These are phyloP conservation scores for Temnothorax longispinosus DNA, from an alignment of 1,140 invertebrate species.

Conservation along the genomic window DNA sequence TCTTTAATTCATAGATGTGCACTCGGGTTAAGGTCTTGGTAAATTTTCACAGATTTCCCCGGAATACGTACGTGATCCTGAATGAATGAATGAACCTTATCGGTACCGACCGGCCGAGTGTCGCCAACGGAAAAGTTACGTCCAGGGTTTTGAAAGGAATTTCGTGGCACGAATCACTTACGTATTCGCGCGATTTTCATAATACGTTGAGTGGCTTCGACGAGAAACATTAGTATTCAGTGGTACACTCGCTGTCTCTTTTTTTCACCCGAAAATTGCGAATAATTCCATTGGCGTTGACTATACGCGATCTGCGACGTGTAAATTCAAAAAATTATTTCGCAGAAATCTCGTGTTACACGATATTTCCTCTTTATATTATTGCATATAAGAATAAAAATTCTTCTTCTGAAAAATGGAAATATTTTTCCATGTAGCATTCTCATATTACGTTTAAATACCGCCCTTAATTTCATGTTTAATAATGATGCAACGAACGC, in stretches of 20 bases:
- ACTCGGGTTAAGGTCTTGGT: conserved; percentile 54
- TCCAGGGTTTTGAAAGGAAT: conserved; percentile 4
- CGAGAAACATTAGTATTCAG: conserved; percentile 41
- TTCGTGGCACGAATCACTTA: conserved; percentile 50
- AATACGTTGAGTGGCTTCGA: conserved; percentile 52
- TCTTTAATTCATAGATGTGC: conserved; percentile 62
- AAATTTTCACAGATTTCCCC: conserved; percentile 53
- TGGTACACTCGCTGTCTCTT: not conserved
- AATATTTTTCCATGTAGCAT: conserved; percentile 14
- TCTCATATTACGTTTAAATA: conserved; percentile 15
- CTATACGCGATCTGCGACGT: not conserved
- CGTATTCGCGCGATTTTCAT: conserved; percentile 54
- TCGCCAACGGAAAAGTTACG: conserved; percentile 42
- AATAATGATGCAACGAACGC: conserved; percentile 17
- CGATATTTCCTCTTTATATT: not conserved
- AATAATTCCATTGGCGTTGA: conserved; percentile 28
- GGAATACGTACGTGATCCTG: conserved; percentile 55
- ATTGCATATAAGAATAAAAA: not conserved
- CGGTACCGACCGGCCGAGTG: not conserved
- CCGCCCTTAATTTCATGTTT: conserved; percentile 26
- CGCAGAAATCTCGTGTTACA: not conserved
- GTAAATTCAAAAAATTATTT: conserved; percentile 18
- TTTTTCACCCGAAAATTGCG: conserved; percentile 16
- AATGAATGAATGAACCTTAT: conserved; percentile 61
- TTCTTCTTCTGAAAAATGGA: conserved; percentile 3